These are phyloP conservation scores for Cloeon dipterum DNA, from an alignment of 2,888 invertebrate genomes.

Conservation along the genomic window DNA sequence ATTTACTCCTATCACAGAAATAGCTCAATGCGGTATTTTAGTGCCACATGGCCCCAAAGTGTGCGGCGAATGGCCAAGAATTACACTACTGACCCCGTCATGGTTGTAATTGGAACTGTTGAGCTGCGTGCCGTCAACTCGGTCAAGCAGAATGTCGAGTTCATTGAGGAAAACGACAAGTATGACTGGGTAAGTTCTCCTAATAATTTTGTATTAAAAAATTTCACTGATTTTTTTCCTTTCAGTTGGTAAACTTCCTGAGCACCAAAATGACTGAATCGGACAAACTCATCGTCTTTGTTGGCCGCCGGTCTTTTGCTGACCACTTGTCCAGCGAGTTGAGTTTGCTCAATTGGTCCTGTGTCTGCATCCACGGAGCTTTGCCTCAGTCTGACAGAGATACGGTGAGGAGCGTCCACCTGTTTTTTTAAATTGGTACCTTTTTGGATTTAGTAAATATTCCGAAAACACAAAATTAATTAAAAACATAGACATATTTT, in stretches of 20 bases:
- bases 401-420: too few species aligned
- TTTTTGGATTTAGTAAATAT: too few species aligned
- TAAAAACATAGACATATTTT: too few species aligned
- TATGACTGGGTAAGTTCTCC: constrained; percentile 25
- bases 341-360: constrained; percentile 36
- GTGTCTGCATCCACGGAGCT: constrained; percentile 74
- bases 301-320: constrained; percentile 64
- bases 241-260: constrained; percentile 43
- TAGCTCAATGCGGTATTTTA: constrained; percentile 14
- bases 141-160: constrained; percentile 55
- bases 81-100: constrained; percentile 76
- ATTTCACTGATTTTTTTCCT: constrained; percentile 7
- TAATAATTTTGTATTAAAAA: not conserved
- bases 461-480: too few species aligned
- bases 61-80: constrained; percentile 65
- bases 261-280: constrained; percentile 37
- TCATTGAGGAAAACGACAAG: constrained; percentile 51
- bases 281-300: constrained; percentile 80
- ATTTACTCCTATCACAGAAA: too few species aligned
- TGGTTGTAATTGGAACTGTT: constrained; percentile 68
- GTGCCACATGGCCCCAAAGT: constrained; percentile 83
- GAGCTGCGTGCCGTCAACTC: constrained; percentile 79
- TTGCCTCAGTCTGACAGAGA: constrained; percentile 45
- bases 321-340: constrained; percentile 66
- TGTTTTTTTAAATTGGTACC: too few species aligned